Conservation (phyloP, 2,888 invertebrate species). For the Cryptus armator region DNA sequence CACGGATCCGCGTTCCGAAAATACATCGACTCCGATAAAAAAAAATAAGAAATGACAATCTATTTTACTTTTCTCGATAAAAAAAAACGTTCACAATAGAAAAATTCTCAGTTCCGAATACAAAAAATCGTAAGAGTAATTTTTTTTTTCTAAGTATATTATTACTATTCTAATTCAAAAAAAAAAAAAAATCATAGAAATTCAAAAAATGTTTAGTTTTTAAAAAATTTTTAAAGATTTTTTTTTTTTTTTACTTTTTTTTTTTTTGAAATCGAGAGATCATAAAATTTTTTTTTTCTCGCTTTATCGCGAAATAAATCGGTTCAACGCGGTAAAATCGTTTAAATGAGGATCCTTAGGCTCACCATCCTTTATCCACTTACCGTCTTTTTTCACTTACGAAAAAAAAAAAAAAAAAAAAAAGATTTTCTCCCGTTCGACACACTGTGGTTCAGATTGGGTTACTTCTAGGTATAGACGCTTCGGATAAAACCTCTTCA, state of each 20-base stretch:
- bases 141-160: no score
- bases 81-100: background rate
- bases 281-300: no score
- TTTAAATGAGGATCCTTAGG: background rate
- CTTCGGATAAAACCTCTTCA: slow-evolving; percentile 81
- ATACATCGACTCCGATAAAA: no score
- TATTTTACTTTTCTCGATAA: background rate
- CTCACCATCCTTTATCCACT: background rate
- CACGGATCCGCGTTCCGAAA: background rate
- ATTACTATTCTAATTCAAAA: no score
- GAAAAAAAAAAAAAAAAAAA: slow-evolving; percentile 33
- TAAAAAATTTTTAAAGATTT: no score
- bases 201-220: no score
- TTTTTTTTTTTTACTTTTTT: no score
- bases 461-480: slow-evolving; percentile 84
- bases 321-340: background rate
- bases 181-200: no score
- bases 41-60: no score
- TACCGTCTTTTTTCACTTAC: slow-evolving; percentile 16
- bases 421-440: slow-evolving; percentile 55
- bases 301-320: background rate
- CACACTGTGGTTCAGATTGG: slow-evolving; percentile 81
- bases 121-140: no score
- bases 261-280: no score
- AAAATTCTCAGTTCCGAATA: background rate